These are phyloP conservation scores for Emydura subglobosa DNA, from an alignment of 2,113 vertebrate species.

Conservation along the genomic window DNA sequence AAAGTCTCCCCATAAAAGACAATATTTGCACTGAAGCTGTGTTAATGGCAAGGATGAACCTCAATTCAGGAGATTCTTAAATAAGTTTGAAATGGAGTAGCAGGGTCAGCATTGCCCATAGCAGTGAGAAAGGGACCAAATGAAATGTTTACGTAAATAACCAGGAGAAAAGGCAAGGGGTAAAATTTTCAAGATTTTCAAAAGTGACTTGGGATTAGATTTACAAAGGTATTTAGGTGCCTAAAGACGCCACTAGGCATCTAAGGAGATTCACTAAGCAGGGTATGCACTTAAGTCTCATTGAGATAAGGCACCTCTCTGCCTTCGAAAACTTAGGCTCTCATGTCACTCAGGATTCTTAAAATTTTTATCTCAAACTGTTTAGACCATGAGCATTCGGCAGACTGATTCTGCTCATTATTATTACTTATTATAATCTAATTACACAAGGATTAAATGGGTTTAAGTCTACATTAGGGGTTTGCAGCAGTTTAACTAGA, in stretches of 20 bases:
- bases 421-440: rapidly evolving
- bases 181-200: not conserved
- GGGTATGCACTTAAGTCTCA: not conserved
- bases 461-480: not conserved
- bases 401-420: not conserved
- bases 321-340: not conserved
- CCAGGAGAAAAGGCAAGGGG: not conserved
- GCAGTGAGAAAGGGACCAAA: rapidly evolving
- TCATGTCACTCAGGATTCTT: not conserved
- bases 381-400: not conserved
- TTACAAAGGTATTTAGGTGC: not conserved
- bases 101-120: not conserved
- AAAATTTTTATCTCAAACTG: not conserved
- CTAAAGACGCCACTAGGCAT: not conserved
- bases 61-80: slow-evolving; percentile 26
- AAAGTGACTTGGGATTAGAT: not conserved
- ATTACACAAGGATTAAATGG: not conserved
- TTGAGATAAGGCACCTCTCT: not conserved
- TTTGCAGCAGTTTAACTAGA: not conserved
- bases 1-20: slow-evolving; percentile 5
- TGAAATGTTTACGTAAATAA: not conserved
- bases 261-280: not conserved
- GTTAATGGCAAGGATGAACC: slow-evolving; percentile 23
- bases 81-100: not conserved
- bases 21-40: slow-evolving; percentile 45